Conservation (phyloP, 2,113 vertebrate species). For the Pelusios castaneus region DNA sequence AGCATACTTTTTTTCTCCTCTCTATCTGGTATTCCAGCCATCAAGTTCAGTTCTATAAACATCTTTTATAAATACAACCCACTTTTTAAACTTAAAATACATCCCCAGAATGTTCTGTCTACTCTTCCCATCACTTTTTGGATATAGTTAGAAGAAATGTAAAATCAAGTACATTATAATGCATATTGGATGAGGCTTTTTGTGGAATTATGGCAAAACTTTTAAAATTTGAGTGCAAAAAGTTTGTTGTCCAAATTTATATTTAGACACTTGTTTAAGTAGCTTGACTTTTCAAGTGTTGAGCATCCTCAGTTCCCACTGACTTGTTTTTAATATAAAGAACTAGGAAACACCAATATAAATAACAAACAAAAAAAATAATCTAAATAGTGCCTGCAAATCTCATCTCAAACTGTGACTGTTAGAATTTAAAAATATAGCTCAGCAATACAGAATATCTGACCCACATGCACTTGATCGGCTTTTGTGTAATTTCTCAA, state of each 20-base stretch:
- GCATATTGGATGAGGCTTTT: accelerated
- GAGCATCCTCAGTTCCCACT: neutral
- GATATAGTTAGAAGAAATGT: neutral
- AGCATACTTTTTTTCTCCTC: neutral
- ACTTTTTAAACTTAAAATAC: neutral
- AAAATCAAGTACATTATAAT: neutral
- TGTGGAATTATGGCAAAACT: neutral
- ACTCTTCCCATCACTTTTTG: neutral
- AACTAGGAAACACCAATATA: neutral
- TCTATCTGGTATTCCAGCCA: neutral
- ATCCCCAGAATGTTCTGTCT: neutral
- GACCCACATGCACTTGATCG: neutral
- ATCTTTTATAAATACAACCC: neutral
- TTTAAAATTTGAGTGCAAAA: neutral
- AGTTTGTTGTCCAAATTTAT: neutral
- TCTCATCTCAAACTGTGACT: accelerated
- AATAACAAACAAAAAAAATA: neutral
- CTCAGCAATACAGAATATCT: neutral
- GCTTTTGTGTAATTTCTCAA: neutral
- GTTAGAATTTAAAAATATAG: neutral
- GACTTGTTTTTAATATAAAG: neutral
- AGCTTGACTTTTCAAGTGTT: neutral
- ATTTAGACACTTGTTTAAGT: neutral
- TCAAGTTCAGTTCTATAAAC: neutral
- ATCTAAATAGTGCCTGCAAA: neutral